Evolutionary conservation across 2,888 invertebrate species (phyloP).

Genomic region (Abrostola tripartita): DNA sequence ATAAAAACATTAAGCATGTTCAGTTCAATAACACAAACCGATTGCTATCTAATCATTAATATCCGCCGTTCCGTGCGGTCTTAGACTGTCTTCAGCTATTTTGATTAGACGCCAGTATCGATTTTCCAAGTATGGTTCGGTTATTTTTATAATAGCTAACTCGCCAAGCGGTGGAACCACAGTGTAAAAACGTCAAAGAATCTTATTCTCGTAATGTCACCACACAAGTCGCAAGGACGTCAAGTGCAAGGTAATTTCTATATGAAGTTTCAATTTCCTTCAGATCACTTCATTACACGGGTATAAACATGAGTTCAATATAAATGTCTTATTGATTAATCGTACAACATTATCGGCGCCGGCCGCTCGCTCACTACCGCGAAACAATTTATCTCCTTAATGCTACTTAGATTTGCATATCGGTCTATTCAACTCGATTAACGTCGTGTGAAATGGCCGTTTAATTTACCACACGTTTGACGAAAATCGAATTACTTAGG

Average conservation of each 20-base stretch:
- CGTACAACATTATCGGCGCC: slow-evolving; percentile 46
- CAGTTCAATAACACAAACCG: slow-evolving; percentile 15
- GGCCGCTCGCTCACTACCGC: slow-evolving; percentile 18
- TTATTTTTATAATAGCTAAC: slow-evolving; percentile 29
- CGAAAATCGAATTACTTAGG: slow-evolving; percentile 35
- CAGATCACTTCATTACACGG: slow-evolving; percentile 40
- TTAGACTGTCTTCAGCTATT: slow-evolving; percentile 10
- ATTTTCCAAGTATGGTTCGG: slow-evolving; percentile 24
- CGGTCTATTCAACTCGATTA: slow-evolving; percentile 44
- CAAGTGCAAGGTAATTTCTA: slow-evolving; percentile 23
- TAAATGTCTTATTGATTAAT: slow-evolving; percentile 47
- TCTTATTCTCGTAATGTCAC: slow-evolving; percentile 15
- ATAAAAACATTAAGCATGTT: slow-evolving; percentile 36
- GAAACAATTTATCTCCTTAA: slow-evolving; percentile 41
- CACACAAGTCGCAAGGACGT: slow-evolving; percentile 32
- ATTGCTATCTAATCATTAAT: slow-evolving; percentile 28
- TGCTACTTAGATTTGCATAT: slow-evolving; percentile 42
- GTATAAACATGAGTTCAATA: slow-evolving; percentile 33
- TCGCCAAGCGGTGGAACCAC: slow-evolving; percentile 10
- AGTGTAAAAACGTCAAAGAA: slow-evolving; percentile 26
- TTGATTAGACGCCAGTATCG: slow-evolving; percentile 27
- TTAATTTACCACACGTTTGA: slow-evolving; percentile 14
- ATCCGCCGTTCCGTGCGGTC: slow-evolving; percentile 20
- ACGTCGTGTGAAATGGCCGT: slow-evolving; percentile 31
- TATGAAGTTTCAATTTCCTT: slow-evolving; percentile 35